A percentile compares a stretch with the other conserved stretches of the same genome.
Conservation (phyloP, 1,140 invertebrate genomes). For the Trissolcus basalis region DNA sequence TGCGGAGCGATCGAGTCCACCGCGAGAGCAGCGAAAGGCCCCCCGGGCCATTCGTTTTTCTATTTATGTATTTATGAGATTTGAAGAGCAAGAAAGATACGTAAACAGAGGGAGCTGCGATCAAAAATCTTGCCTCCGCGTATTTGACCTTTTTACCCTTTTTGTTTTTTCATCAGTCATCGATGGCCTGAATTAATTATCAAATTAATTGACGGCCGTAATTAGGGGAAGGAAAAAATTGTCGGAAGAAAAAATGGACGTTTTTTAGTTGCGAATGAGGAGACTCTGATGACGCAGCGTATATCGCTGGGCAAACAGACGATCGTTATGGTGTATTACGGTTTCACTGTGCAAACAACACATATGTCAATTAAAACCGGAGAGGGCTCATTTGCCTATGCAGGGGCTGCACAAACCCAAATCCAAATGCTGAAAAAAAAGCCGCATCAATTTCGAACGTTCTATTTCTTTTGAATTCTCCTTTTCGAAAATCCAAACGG, state of each 20-base stretch:
- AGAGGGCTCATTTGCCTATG: conserved; percentile 45
- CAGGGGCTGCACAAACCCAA: neutral
- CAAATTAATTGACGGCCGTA: too few species aligned
- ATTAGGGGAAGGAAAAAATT: too few species aligned
- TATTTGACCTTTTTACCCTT: conserved; percentile 28
- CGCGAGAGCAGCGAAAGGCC: conserved; percentile 25
- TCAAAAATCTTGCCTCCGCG: conserved; percentile 24
- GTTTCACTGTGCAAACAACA: conserved; percentile 67
- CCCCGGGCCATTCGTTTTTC: conserved; percentile 62
- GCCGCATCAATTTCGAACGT: too few species aligned
- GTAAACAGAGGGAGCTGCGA: conserved; percentile 64
- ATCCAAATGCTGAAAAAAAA: conserved; percentile 15
- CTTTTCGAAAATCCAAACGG: too few species aligned
- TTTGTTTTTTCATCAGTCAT: neutral
- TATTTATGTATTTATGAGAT: conserved; percentile 75
- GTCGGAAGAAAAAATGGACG: too few species aligned
- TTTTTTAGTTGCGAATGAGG: conserved; percentile 1
- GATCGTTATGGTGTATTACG: conserved; percentile 54
- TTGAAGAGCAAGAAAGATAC: conserved; percentile 72
- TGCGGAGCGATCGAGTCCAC: conserved; percentile 43
- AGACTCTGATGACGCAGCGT: conserved; percentile 47
- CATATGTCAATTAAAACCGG: conserved; percentile 69
- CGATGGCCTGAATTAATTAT: too few species aligned
- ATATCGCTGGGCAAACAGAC: conserved; percentile 52
- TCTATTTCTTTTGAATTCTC: too few species aligned